Evolutionary conservation across 1,140 invertebrate genomes (phyloP).

Genomic region (Aporrectodea caliginosa): DNA sequence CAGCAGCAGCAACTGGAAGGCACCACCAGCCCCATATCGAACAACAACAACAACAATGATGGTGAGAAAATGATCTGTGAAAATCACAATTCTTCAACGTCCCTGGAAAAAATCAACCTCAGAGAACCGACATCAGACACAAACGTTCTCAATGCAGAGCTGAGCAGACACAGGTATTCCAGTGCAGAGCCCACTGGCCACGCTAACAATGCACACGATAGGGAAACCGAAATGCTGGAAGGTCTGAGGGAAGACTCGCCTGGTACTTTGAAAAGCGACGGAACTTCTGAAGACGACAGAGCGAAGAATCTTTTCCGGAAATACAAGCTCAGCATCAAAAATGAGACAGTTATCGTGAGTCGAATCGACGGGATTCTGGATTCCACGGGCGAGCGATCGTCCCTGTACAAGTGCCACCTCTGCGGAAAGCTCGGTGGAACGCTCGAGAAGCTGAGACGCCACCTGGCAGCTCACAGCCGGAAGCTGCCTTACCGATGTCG

Average conservation of each 20-base stretch:
- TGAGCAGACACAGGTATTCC: too few relatives aligned
- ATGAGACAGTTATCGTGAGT: conserved; percentile 54
- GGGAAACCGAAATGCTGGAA: too few relatives aligned
- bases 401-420: conserved; percentile 57
- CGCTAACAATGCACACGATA: too few relatives aligned
- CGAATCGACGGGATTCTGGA: conserved; percentile 54
- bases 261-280: too few relatives aligned
- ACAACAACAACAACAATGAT: background rate
- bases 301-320: conserved; percentile 11
- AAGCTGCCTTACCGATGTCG: background rate
- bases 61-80: background rate
- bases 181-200: too few relatives aligned
- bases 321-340: conserved; percentile 38
- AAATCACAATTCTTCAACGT: background rate
- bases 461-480: conserved; percentile 48
- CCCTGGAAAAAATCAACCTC: too few relatives aligned
- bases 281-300: background rate
- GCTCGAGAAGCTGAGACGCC: conserved; percentile 49
- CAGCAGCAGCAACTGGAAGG: background rate
- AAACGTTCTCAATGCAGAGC: too few relatives aligned
- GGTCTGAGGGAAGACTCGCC: too few relatives aligned
- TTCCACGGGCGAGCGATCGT: conserved; percentile 48
- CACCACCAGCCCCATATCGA: background rate
- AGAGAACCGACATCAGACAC: too few relatives aligned
- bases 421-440: conserved; percentile 55